Evolutionary conservation across 2,888 invertebrate species (phyloP).

Genomic region (Halictus ligatus): DNA sequence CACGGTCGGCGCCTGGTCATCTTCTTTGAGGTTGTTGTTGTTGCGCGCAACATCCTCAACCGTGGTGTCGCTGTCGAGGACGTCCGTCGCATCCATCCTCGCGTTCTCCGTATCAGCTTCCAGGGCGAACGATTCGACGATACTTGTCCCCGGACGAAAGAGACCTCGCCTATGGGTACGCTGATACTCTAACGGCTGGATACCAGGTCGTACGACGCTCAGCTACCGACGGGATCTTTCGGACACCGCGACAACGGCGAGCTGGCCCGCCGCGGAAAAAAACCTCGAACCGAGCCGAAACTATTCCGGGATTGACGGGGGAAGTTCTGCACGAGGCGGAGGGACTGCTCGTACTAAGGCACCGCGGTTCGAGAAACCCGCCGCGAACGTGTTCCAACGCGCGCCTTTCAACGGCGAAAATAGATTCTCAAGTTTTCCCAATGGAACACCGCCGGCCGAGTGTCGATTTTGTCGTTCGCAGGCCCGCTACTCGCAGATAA

Average conservation of each 20-base stretch:
- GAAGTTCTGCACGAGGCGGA: conserved; percentile 77
- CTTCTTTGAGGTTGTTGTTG: conserved; percentile 56
- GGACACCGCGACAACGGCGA: not conserved
- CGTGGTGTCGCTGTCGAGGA: conserved; percentile 70
- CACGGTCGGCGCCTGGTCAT: conserved; percentile 78
- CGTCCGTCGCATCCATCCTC: conserved; percentile 82
- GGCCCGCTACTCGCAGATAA: conserved; percentile 21
- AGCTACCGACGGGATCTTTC: not conserved
- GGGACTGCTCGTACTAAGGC: conserved; percentile 80
- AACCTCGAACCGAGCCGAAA: conserved; percentile 60
- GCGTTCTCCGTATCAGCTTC: conserved; percentile 70
- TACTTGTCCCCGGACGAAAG: not conserved
- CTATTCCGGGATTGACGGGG: conserved; percentile 77
- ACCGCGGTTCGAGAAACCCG: conserved; percentile 67
- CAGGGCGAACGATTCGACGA: conserved; percentile 41
- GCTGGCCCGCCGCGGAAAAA: conserved; percentile 27
- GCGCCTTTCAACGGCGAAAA: conserved; percentile 78
- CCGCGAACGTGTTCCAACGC: conserved; percentile 69
- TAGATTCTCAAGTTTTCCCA: conserved; percentile 79
- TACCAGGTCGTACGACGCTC: too few relatives aligned
- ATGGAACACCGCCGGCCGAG: conserved; percentile 62
- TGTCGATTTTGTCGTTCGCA: conserved; percentile 39
- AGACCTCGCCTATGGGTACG: too few relatives aligned
- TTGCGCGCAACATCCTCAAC: conserved; percentile 47
- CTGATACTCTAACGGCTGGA: too few relatives aligned